Evolutionary conservation across 2,797 vertebrate species (phyloP).

Genomic region (Poeciliopsis gracilis): DNA sequence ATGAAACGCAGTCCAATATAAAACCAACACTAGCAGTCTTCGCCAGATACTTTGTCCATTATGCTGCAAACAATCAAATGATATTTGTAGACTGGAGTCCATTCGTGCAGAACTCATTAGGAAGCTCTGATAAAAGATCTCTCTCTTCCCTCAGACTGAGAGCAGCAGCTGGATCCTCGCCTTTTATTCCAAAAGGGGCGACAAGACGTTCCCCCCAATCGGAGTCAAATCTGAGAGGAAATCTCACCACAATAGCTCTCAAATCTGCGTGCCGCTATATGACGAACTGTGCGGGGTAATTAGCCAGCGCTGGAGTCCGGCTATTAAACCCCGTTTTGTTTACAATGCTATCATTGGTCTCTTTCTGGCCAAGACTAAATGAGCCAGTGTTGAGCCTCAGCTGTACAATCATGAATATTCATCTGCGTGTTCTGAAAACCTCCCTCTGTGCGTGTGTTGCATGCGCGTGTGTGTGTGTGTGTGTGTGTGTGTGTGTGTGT

Average conservation of each 20-base stretch:
- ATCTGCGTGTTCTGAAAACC: slow-evolving; percentile 58
- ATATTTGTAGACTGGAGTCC: slow-evolving; percentile 29
- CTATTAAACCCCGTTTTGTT: slow-evolving; percentile 72
- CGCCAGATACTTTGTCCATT: slow-evolving; percentile 25
- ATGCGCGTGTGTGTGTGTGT: slow-evolving; percentile 17
- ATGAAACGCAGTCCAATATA: background rate
- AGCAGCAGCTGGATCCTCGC: slow-evolving; percentile 48
- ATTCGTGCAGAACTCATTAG: slow-evolving; percentile 41
- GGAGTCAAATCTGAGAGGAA: slow-evolving; percentile 49
- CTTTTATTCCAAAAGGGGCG: slow-evolving; percentile 17
- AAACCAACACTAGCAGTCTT: background rate
- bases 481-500: slow-evolving; percentile 28
- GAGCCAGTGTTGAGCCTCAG: slow-evolving; percentile 76
- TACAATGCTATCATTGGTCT: slow-evolving; percentile 76
- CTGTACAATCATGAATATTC: slow-evolving; percentile 79
- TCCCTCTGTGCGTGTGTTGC: slow-evolving; percentile 36
- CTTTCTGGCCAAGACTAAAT: slow-evolving; percentile 74
- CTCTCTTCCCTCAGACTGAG: slow-evolving; percentile 40
- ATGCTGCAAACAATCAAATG: slow-evolving; percentile 34
- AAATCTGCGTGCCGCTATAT: slow-evolving; percentile 29
- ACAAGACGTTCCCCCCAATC: slow-evolving; percentile 53
- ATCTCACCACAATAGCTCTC: slow-evolving; percentile 44
- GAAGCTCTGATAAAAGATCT: slow-evolving; percentile 47
- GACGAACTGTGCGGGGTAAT: slow-evolving; percentile 42
- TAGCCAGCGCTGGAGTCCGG: slow-evolving; percentile 54